Evolutionary conservation across 2,113 vertebrate genomes (phyloP), one percentile per base, ranked within the genome.

Genomic region (Forbesichthys papilliferus): DNA sequence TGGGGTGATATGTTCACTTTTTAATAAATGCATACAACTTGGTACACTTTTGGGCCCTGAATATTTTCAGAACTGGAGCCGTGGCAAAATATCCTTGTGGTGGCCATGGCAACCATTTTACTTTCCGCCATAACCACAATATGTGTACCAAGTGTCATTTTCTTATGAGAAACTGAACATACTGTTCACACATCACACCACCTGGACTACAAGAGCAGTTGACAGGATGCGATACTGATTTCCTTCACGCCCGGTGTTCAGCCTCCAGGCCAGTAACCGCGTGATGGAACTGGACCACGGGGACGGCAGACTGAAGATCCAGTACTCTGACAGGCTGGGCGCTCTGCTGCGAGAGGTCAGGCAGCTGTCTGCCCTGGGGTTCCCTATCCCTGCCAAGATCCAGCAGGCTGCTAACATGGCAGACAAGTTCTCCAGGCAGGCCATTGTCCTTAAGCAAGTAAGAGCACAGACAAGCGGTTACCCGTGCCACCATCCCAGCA

Each of bases 371-470:
- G 94, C 95, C 0, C 90, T 99, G 65, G 97, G 96, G 11, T 97
- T 98, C 90, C 83, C 92, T 56, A 93, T 99, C 84, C 96, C 97
- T 55, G 90, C 94, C 61, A 96, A 95, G 88, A 95, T 98, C 81
- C 96, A 96, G 62, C 95, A 93, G 68, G 89, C 91, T 55, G 91
- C 96, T 72, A 95, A 90, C 63, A 93, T 94, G 13, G 96, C 96
- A 3, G 95, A 96, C 5, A 97, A 94, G 74, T 99, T 99, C 89
- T 96, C 94, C 91, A 95, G 96, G 86, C 96, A 98, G 84, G 98
- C 97, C 0, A 86, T 97, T 78, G 93, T 98, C 86, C 94, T 99
- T 47, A 99, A 99, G 89, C 98, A 99, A 93, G 93, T 90, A 18
- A 71, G 93, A 91, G 85, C 13, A 62, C 14, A 78, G n/a, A 52